Evolutionary conservation across 2,888 invertebrate species (phyloP), one percentile per base, ranked within the genome.

Genomic region (Lithophane ornitopus): DNA sequence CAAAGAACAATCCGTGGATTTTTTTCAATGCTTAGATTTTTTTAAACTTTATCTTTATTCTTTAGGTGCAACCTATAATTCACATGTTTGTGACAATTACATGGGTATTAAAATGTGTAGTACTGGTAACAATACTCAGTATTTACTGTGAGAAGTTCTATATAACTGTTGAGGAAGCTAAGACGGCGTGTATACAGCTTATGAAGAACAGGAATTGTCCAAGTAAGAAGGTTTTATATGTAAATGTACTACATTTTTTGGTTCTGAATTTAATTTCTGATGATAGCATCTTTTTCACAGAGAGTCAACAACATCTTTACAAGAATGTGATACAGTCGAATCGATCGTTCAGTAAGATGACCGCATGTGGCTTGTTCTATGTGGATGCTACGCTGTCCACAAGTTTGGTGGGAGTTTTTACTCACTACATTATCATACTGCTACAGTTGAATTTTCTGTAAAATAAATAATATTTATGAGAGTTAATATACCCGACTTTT

Each of bases 141-240:
- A 12, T 78, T 12, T 14, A 34, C 41, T 78, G 58, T 67, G 76
- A 76, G 41, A 76, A 68, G n/a, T 76, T 76, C 58, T 76, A 76
- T 34, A 52, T 52, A 9, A 49, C 41, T 16, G 28, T 76, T 6
- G 41, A 76, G n/a, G 49, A 78, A 44, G 58, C 58, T 41, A 1
- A 44, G 28, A 49, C n/a, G n/a, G 56, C 68, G 3, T 76, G 78
- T 26, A 44, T 76, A 22, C 58, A 16, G 41, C 68, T 78, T 2
- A 26, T 59, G 58, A 67, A 34, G 49, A 67, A 78, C 49, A 26
- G 3, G 0, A 44, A 59, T 22, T 59, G 34, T 52, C 4, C 22
- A 52, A 67, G 76, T 76, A 67, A 66, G 58, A 3, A 22, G n/a
- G 7, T 56, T 56, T 14, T 26, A 56, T 22, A 12, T 6, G 1